These are phyloP conservation scores for Brachyhypopomus gauderio DNA, from an alignment of 2,113 vertebrate species.

Conservation along the genomic window DNA sequence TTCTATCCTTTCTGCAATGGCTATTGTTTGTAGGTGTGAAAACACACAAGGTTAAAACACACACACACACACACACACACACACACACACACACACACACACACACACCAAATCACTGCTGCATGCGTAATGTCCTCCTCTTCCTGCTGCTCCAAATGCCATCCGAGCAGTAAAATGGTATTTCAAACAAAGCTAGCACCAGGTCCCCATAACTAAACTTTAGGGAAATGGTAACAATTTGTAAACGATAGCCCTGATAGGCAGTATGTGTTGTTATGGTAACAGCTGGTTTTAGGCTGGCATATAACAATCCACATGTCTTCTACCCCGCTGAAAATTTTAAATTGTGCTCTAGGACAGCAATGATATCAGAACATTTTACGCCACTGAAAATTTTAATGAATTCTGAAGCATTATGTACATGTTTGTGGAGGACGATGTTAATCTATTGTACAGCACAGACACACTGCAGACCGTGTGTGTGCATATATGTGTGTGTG, in stretches of 20 bases:
- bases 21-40: constrained; percentile 67
- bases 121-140: constrained; percentile 3
- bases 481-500: constrained; percentile 3
- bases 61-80: too few relatives aligned
- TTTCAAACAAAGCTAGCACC: constrained; percentile 22
- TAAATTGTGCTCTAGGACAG: neutral
- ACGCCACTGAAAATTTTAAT: neutral
- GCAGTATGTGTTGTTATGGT: constrained; percentile 18
- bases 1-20: constrained; percentile 57
- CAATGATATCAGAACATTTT: neutral
- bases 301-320: neutral
- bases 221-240: neutral
- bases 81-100: too few relatives aligned
- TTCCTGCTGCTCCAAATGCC: constrained; percentile 24
- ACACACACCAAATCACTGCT: constrained; percentile 38
- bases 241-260: neutral
- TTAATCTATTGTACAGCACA: neutral
- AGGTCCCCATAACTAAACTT: neutral
- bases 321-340: constrained; percentile 11
- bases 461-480: constrained; percentile 12
- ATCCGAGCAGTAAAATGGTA: constrained; percentile 19
- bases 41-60: constrained; percentile 42
- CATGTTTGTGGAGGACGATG: neutral
- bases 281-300: neutral
- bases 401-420: neutral